Conservation (phyloP, 2,888 invertebrate species). For the Anorthoa munda region DNA sequence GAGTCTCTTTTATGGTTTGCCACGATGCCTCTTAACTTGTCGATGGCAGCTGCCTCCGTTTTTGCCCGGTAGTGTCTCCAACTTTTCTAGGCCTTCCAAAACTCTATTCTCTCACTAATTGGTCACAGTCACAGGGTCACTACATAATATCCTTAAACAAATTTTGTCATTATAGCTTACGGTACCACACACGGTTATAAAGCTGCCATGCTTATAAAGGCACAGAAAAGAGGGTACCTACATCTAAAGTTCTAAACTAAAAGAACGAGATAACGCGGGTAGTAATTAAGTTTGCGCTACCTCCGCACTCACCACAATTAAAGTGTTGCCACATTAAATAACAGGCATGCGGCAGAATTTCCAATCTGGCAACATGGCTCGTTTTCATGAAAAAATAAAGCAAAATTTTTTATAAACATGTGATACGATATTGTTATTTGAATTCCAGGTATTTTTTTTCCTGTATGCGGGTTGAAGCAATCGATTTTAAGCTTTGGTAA, state of each 20-base stretch:
- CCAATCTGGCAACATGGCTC: not conserved
- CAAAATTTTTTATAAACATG: not conserved
- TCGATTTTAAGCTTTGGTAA: conserved; percentile 23
- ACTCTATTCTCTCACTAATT: not conserved
- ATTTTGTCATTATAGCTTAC: no score
- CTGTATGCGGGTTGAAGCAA: not conserved
- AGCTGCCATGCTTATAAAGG: conserved; percentile 16
- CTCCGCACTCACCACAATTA: conserved; percentile 12
- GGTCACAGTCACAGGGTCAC: not conserved
- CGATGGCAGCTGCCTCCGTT: not conserved
- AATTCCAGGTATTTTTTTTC: not conserved
- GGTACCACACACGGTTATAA: not conserved
- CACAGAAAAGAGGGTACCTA: conserved; percentile 15
- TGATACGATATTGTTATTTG: conserved; percentile 5
- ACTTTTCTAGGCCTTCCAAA: not conserved
- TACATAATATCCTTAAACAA: not conserved
- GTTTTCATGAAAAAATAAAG: conserved; percentile 8
- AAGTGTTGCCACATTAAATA: conserved; percentile 10
- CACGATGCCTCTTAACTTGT: not conserved
- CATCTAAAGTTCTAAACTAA: not conserved
- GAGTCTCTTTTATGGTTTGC: not conserved
- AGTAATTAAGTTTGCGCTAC: conserved; percentile 55
- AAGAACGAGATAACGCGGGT: conserved; percentile 41
- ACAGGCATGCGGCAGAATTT: conserved; percentile 21
- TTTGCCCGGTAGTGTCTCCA: not conserved